Evolutionary conservation across 1,140 invertebrate species (phyloP), one percentile per base, ranked within the genome.

Genomic region (Agrypnia vestita): DNA sequence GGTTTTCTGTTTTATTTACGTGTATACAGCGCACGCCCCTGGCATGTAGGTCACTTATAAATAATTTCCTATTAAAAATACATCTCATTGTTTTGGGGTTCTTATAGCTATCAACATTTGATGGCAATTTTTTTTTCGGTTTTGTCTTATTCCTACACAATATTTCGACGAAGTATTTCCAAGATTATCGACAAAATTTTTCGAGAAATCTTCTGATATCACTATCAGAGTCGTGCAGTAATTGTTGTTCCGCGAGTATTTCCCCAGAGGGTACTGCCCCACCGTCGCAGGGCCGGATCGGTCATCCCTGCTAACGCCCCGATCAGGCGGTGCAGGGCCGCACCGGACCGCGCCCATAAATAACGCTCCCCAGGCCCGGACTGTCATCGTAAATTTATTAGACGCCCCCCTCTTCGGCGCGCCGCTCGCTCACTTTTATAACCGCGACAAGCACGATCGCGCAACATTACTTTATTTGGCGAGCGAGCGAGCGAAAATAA

Each of bases 361-460:
- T 76, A 76, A 76, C 59, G 19, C 56, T 19, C 74, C 74, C 74
- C 3, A 46, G 44, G 35, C n/a, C 56, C 72, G 15, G 44, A 21
- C 25, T 47, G 81, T 74, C 78, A 61, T 79, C 80, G 77, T 82
- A 82, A 82, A 82, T 82, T 82, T 82, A 82, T 82, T 82, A 82
- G 25, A 67, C 9, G 53, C 59, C 51, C 61, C 69, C 51, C 78
- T 69, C 59, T 17, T 46, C 49, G 17, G 0, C 3, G 19, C 25
- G 11, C 13, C 49, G 56, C 64, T 76, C 62, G 49, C 56, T 49
- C 56, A 49, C 74, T 76, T 76, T 61, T 73, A 73, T 73, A 69
- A 69, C 64, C 43, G n/a, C 19, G 12, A n/a, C 15, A 69, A 69
- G 46, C 64, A 69, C 64, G 64, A 47, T 17, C 15, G 11, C 9